Evolutionary conservation across 2,113 vertebrate species (phyloP).

Genomic region (Esox niger): DNA sequence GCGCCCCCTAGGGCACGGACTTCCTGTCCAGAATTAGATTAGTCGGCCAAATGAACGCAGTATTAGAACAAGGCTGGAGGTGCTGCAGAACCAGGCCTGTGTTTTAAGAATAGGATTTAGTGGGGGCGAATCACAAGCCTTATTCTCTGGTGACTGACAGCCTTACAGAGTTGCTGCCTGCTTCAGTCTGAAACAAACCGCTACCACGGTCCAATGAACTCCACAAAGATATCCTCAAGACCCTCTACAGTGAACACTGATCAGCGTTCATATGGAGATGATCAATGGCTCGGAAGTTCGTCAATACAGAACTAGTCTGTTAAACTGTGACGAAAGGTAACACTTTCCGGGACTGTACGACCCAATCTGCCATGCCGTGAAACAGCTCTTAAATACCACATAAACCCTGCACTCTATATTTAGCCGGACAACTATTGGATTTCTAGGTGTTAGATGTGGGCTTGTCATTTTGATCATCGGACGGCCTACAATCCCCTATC

Average conservation of each 20-base stretch:
- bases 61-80: constrained; percentile 5
- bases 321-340: not conserved
- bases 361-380: not conserved
- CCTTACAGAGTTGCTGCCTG: not conserved
- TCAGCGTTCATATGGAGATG: not conserved
- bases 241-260: not conserved
- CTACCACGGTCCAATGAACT: not conserved
- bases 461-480: constrained; percentile 18
- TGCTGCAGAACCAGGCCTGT: constrained; percentile 3
- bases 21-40: constrained; percentile 10
- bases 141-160: not conserved
- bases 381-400: constrained; percentile 28
- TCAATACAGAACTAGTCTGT: not conserved
- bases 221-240: not conserved
- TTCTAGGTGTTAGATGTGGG: constrained; percentile 16
- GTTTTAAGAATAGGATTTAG: not conserved
- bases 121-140: not conserved
- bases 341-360: not conserved
- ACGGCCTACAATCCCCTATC: constrained; percentile 3
- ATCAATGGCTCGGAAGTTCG: not conserved
- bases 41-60: constrained; percentile 26
- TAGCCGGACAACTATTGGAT: constrained; percentile 36
- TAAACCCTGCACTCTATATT: constrained; percentile 27
- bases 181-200: not conserved
- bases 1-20: not conserved